A percentile compares a stretch with the other conserved stretches of the same genome.
Evolutionary conservation across 2,113 vertebrate genomes (phyloP).

Genomic region (Tragulus kanchil): DNA sequence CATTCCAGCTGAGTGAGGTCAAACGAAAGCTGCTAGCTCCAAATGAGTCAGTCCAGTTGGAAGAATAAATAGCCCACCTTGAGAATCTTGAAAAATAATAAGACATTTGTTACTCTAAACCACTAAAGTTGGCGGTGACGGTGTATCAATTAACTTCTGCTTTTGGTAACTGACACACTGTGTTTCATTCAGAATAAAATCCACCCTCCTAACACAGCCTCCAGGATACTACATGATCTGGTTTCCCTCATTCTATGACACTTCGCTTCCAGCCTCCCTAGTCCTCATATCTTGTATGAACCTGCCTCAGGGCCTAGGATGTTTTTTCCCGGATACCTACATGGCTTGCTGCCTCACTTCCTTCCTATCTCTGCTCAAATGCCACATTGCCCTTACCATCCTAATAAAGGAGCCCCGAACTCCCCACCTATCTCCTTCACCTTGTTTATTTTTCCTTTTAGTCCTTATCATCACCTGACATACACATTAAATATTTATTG

Average conservation of each 20-base stretch:
- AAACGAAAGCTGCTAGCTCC: background rate
- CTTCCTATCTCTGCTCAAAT: constrained; percentile 6
- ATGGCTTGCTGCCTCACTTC: background rate
- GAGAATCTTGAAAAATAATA: background rate
- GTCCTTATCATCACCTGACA: background rate
- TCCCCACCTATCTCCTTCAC: background rate
- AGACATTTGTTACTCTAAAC: background rate
- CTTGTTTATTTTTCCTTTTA: background rate
- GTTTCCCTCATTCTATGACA: background rate
- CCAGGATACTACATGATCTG: background rate
- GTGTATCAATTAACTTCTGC: background rate
- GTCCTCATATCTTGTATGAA: background rate
- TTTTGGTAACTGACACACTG: background rate
- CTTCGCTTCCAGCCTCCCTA: background rate
- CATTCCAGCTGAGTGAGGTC: background rate
- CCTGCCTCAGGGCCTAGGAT: background rate
- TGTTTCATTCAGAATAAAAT: constrained; percentile 6
- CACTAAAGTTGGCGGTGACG: background rate
- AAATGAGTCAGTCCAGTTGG: background rate
- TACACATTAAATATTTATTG: background rate
- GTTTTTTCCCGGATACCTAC: background rate
- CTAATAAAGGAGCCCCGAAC: background rate
- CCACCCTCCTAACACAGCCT: background rate
- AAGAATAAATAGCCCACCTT: background rate
- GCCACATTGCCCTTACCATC: background rate